A percentile compares a stretch with the other conserved stretches of the same genome.
Evolutionary conservation across 2,113 vertebrate genomes (phyloP).

Genomic region (Thunnus thynnus): DNA sequence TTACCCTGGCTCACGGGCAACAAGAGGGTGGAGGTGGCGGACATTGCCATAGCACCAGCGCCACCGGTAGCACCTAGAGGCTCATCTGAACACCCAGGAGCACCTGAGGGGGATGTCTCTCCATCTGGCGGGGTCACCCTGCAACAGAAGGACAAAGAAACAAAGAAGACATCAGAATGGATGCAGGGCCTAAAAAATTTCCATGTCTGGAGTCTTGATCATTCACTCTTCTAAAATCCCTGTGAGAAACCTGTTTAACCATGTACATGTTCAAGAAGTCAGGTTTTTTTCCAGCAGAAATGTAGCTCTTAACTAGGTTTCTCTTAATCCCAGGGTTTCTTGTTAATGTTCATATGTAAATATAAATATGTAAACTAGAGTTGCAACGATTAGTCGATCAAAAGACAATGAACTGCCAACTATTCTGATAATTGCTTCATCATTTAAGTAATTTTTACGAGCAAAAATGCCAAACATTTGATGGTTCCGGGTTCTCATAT

Average conservation of each 20-base stretch:
- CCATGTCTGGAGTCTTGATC: background rate
- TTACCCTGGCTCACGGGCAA: slow-evolving; percentile 92
- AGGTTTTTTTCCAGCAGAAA: background rate
- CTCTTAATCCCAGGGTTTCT: background rate
- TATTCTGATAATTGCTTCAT: too few relatives aligned
- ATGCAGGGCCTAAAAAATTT: background rate
- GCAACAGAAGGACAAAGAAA: slow-evolving; percentile 42
- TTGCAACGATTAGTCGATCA: too few relatives aligned
- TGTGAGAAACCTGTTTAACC: background rate
- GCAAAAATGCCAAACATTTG: too few relatives aligned
- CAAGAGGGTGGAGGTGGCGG: slow-evolving; percentile 87
- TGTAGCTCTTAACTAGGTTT: background rate
- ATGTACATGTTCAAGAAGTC: background rate
- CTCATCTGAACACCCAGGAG: slow-evolving; percentile 66
- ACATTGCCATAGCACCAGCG: slow-evolving; percentile 87
- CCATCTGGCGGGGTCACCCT: slow-evolving; percentile 91
- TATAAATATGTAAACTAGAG: too few relatives aligned
- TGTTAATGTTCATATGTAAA: too few relatives aligned
- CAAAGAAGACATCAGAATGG: background rate
- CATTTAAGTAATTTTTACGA: too few relatives aligned
- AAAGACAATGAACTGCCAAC: too few relatives aligned
- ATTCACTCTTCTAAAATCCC: background rate
- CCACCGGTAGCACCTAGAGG: slow-evolving; percentile 74
- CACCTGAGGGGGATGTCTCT: slow-evolving; percentile 71
- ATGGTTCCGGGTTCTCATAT: too few relatives aligned